These are phyloP conservation scores for Pseudopipra pipra DNA, from an alignment of 2,113 vertebrate genomes.

Conservation along the genomic window DNA sequence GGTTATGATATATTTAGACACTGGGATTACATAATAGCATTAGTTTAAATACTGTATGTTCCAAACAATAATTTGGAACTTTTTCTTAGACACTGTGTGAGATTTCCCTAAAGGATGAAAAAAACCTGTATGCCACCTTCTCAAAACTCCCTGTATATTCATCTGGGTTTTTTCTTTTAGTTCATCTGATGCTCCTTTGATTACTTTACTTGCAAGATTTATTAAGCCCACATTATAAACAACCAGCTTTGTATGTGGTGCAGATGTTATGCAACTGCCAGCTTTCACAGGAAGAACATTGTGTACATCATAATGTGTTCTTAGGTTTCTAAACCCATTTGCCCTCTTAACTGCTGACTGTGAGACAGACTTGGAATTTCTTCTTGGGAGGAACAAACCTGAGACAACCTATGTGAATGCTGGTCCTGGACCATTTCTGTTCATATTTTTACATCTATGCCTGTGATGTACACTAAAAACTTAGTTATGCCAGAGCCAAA, in stretches of 20 bases:
- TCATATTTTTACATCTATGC: not conserved
- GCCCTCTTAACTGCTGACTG: not conserved
- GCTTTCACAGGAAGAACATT: not conserved
- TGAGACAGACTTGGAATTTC: not conserved
- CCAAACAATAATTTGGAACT: not conserved
- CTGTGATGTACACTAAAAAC: accelerated
- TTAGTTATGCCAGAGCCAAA: not conserved
- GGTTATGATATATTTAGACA: not conserved
- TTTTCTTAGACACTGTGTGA: not conserved
- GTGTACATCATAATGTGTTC: not conserved
- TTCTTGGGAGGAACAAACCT: not conserved
- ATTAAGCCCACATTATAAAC: not conserved
- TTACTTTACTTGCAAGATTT: not conserved
- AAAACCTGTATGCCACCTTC: not conserved
- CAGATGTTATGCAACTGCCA: not conserved
- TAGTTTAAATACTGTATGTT: not conserved
- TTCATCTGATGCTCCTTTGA: not conserved
- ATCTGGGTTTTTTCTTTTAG: not conserved
- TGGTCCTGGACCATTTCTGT: not conserved
- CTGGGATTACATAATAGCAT: not conserved
- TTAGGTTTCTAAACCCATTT: not conserved
- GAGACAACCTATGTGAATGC: not conserved
- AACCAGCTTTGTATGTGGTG: not conserved
- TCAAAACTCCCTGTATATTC: not conserved
- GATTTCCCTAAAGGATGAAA: not conserved